Conservation (phyloP, 2,888 invertebrate genomes). For the Cataglyphis livida region DNA sequence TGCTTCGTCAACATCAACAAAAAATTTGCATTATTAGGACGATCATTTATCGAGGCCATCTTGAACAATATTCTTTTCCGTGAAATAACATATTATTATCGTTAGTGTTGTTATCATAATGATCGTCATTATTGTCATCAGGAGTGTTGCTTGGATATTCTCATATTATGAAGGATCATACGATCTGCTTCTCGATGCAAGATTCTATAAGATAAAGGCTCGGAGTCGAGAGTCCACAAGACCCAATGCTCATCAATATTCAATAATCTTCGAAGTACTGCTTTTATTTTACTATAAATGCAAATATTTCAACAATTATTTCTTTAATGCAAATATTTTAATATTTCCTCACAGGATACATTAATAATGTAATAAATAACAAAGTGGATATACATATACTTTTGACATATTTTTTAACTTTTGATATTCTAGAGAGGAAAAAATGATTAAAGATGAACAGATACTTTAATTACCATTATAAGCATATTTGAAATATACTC, state of each 20-base stretch:
- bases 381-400: background rate
- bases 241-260: slow-evolving; percentile 76
- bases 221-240: slow-evolving; percentile 55
- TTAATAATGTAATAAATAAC: slow-evolving; percentile 2
- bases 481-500: background rate
- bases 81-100: slow-evolving; percentile 65
- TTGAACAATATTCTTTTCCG: slow-evolving; percentile 34
- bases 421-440: background rate
- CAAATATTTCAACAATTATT: slow-evolving; percentile 12
- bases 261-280: slow-evolving; percentile 71
- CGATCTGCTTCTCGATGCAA: background rate
- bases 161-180: slow-evolving; percentile 14
- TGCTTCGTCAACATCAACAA: background rate
- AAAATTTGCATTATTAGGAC: background rate
- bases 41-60: slow-evolving; percentile 47
- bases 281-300: slow-evolving; percentile 50
- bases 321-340: background rate
- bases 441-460: background rate
- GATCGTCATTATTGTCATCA: slow-evolving; percentile 74
- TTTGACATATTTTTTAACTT: background rate
- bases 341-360: background rate
- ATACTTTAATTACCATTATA: background rate
- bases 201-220: background rate
- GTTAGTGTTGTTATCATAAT: slow-evolving; percentile 64
- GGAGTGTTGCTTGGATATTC: slow-evolving; percentile 59